Percentiles rank a stretch among this genome's conserved stretches.
phyloP scores from a whole-genome alignment of 2,888 invertebrate genomes.

The Graphium colonna region DNA sequence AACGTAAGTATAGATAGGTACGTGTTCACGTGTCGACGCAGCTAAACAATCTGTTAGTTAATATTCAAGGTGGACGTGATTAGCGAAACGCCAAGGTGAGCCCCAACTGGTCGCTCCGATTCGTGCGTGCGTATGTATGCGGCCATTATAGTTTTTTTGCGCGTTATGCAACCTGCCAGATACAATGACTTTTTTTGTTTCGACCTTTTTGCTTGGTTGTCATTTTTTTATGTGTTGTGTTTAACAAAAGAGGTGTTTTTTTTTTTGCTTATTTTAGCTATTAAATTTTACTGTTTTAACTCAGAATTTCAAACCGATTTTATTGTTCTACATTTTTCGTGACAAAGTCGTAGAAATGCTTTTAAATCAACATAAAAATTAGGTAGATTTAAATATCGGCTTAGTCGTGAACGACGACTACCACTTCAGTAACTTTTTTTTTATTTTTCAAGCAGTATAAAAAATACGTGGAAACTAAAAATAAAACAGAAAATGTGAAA shows the following conservation, averaged over 20 bases:
- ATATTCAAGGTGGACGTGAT: constrained; percentile 75
- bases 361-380: too few species aligned
- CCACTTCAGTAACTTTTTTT: too few species aligned
- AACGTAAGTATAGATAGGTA: constrained; percentile 26
- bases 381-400: too few species aligned
- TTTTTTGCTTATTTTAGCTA: too few species aligned
- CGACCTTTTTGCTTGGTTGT: neutral
- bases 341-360: neutral
- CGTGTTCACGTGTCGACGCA: constrained; percentile 30
- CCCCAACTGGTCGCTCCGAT: constrained; percentile 41
- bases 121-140: constrained; percentile 10
- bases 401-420: too few species aligned
- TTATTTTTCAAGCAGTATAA: too few species aligned
- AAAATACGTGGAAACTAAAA: too few species aligned
- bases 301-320: too few species aligned
- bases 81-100: constrained; percentile 73
- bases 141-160: constrained; percentile 14
- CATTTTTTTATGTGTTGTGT: neutral
- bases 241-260: neutral
- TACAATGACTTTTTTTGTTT: neutral
- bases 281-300: too few species aligned
- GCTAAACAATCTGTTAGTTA: constrained; percentile 69
- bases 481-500: too few species aligned
- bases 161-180: constrained; percentile 8
- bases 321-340: neutral